Evolutionary conservation across 2,113 vertebrate species (phyloP), one percentile per base, ranked within the genome.

Genomic region (Prolemur simus): DNA sequence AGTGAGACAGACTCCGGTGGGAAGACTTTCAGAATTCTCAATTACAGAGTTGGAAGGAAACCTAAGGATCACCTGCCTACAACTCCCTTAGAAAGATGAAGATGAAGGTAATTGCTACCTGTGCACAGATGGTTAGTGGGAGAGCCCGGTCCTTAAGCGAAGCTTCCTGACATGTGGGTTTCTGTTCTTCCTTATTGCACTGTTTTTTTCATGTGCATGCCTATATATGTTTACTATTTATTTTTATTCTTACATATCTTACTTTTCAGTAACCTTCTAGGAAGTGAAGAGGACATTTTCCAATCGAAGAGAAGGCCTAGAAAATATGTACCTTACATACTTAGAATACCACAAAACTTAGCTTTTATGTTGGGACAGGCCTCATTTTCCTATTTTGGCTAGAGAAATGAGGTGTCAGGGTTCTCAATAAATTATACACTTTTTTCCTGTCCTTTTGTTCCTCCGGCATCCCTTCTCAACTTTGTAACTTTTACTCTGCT

Each of bases 401-500:
- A 7, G 84, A 90, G 63, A 81, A 81, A 73, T 76, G 11, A 81
- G 14, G 1, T 73, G 3, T 13, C 7, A 64, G 66, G 14, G 0
- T 84, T 95, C 23, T 87, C 9, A 39, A 69, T 37, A 76, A 20
- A 56, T 56, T 45, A 69, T 66, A 20, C 6, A 14, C 3, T 15
- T 80, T 92, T 54, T 23, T 73, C 11, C 45, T 92, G 10, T 25
- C 4, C 32, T 25, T 29, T 56, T 73, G 1, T 56, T 81, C 29
- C 8, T 74, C 10, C n/a, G 54, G 27, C 14, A 78, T 60, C 4
- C 3, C 13, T 91, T 69, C 68, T 90, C 66, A 76, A 77, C 3
- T 58, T 82, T 94, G 64, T 2, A 88, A 54, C 17, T 81, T 96
- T 96, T 60, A 47, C 80, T 85, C 34, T 95, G 13, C 20, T 47